Evolutionary conservation across 1,140 invertebrate genomes (phyloP).

Genomic region (Drosophila lacertosa): DNA sequence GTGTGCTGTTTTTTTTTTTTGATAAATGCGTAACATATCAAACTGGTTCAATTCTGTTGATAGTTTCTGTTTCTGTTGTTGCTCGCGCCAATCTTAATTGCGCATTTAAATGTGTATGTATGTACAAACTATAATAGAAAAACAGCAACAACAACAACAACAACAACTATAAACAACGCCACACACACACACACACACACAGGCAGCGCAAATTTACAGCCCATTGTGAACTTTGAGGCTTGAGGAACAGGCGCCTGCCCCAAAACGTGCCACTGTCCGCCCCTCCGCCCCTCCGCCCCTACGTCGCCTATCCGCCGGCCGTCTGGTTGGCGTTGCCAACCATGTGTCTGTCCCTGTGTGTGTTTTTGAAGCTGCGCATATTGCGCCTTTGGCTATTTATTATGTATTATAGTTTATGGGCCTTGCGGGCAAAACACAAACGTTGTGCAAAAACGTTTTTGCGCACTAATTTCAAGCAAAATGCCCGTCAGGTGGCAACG

Average conservation of each 20-base stretch:
- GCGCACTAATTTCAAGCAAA: conserved; percentile 26
- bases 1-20: conserved; percentile 24
- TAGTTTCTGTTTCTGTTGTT: conserved; percentile 47
- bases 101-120: conserved; percentile 68
- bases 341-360: conserved; percentile 59
- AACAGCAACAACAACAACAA: conserved; percentile 45
- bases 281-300: conserved; percentile 19
- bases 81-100: conserved; percentile 77
- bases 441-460: conserved; percentile 37
- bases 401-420: conserved; percentile 65
- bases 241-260: conserved; percentile 55
- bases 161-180: conserved; percentile 63
- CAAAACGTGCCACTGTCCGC: conserved; percentile 32
- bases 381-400: conserved; percentile 78
- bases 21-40: conserved; percentile 78
- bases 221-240: conserved; percentile 68
- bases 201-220: conserved; percentile 41
- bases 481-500: conserved; percentile 38
- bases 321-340: conserved; percentile 17
- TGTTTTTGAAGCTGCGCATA: conserved; percentile 73
- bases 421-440: conserved; percentile 39
- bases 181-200: conserved; percentile 23
- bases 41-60: conserved; percentile 79
- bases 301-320: no score
- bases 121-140: conserved; percentile 49